Evolutionary conservation across 2,888 invertebrate species (phyloP), one percentile per base, ranked within the genome.

Genomic region (Melolontha melolontha): DNA sequence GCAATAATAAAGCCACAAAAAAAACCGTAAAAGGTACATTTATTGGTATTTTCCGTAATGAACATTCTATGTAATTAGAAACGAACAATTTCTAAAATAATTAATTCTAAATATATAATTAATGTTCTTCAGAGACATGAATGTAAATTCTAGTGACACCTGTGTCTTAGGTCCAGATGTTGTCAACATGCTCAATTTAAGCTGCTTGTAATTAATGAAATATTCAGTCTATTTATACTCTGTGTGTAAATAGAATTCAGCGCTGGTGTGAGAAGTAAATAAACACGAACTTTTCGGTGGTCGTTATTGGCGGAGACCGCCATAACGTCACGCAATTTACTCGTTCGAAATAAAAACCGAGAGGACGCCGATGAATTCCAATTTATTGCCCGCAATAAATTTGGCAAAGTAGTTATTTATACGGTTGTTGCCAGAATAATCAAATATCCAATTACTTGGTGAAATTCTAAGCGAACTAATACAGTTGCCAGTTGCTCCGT

Each of bases 191-290:
- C 68, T 42, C 68, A 54, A 64, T 67, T 69, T 67, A 62, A 64
- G 55, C 68, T 27, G 66, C 62, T 68, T 68, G 70, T 71, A 72
- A 72, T 72, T 70, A 72, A 72, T 69, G 70, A 70, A 71, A 72
- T 44, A 22, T 67, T 68, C 70, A 70, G 68, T 64, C 52, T 72
- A 72, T 72, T 71, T 72, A 72, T 72, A 70, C 41, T 14, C 8
- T 12, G 42, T n/a, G 10, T 42, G 57, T 57, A 57, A 57, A 44
- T 57, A 57, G 57, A 57, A 12, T 12, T 42, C 27, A 8, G 22
- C 22, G 57, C 11, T 42, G 42, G 41, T 17, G 55, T 11, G 29
- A n/a, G 52, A n/a, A n/a, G 16, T 50, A 50, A 22, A 50, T 22
- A 34, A 34, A 34, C 7, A 34, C 34, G 34, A 34, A 34, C 14